Conservation (phyloP, 2,888 invertebrate species). For the Rhogogaster chlorosoma region DNA sequence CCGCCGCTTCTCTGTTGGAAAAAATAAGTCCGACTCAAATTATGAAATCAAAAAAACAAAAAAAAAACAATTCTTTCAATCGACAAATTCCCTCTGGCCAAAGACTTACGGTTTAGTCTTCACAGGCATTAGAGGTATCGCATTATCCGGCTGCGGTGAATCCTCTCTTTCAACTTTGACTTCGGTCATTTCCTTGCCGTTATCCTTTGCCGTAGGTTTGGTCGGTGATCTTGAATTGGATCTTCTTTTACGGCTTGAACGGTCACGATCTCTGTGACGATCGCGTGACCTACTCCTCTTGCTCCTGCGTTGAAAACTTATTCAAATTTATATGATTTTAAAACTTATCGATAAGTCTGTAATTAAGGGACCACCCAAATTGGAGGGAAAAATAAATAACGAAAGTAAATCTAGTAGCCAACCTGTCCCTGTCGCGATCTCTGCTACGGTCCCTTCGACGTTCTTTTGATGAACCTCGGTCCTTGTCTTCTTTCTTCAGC, state of each 20-base stretch:
- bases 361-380: not conserved
- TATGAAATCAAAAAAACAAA: not conserved
- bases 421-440: conserved; percentile 75
- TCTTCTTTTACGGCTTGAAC: conserved; percentile 72
- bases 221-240: conserved; percentile 73
- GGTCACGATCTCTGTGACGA: conserved; percentile 75
- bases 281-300: conserved; percentile 78
- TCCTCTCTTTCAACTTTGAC: conserved; percentile 72
- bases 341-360: conserved; percentile 5
- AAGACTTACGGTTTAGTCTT: conserved; percentile 75
- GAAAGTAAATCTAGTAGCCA: conserved; percentile 47
- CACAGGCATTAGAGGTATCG: conserved; percentile 74
- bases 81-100: not conserved
- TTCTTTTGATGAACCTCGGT: conserved; percentile 74
- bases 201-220: conserved; percentile 70
- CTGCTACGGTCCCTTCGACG: conserved; percentile 76
- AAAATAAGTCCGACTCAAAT: not conserved
- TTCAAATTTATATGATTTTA: conserved; percentile 41
- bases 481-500: conserved; percentile 74
- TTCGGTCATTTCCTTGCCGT: conserved; percentile 71
- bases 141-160: conserved; percentile 74
- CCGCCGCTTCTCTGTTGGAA: conserved; percentile 75
- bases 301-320: conserved; percentile 63
- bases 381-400: not conserved
- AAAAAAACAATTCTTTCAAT: not conserved